A percentile compares a stretch with the other conserved stretches of the same genome.
Evolutionary conservation across 2,888 invertebrate species (phyloP).

Genomic region (Exephanes ischioxanthus): DNA sequence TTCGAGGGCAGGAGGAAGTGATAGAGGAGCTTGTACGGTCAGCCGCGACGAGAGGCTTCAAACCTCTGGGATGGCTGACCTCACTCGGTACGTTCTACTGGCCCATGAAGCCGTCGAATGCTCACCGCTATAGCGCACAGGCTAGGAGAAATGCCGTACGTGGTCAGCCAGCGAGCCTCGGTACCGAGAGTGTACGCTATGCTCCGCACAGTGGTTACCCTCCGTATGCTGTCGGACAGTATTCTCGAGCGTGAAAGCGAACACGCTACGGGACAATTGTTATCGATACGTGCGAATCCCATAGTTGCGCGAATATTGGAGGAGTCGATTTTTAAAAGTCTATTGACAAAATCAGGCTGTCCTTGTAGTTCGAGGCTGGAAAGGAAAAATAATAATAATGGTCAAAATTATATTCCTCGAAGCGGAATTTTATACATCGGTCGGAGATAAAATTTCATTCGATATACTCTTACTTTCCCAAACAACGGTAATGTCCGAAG

Average conservation of each 20-base stretch:
- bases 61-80: slow-evolving; percentile 58
- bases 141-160: slow-evolving; percentile 55
- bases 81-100: slow-evolving; percentile 43
- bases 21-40: slow-evolving; percentile 49
- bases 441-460: too few species aligned
- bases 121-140: slow-evolving; percentile 36
- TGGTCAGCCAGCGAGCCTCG: slow-evolving; percentile 53
- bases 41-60: slow-evolving; percentile 58
- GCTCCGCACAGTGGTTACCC: slow-evolving; percentile 55
- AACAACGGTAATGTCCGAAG: neutral
- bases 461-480: too few species aligned
- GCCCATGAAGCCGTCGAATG: slow-evolving; percentile 41
- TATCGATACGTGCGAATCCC: slow-evolving; percentile 5
- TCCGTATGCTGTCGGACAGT: slow-evolving; percentile 59
- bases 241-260: slow-evolving; percentile 14
- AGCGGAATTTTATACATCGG: too few species aligned
- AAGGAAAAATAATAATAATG: neutral
- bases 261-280: slow-evolving; percentile 7
- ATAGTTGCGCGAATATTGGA: neutral
- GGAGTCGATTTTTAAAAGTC: neutral
- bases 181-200: slow-evolving; percentile 32
- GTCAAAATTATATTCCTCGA: neutral
- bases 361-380: neutral
- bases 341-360: neutral
- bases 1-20: slow-evolving; percentile 26